These are phyloP conservation scores for Auanema sp. DNA, from an alignment of 2,888 invertebrate species.

Conservation along the genomic window DNA sequence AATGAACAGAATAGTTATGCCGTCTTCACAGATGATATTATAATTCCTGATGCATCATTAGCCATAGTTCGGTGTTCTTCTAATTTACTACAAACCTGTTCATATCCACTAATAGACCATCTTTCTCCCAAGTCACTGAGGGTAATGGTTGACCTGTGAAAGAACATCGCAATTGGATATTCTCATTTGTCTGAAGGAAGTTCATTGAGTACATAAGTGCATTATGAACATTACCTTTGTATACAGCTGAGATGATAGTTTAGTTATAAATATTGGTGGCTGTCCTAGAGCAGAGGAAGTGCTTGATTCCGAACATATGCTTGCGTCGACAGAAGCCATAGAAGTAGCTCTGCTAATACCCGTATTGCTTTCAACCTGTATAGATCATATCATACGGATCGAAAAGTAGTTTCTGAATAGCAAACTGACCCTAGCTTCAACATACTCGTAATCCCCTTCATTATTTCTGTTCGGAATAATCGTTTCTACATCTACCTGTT, in stretches of 20 bases:
- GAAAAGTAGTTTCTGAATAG: background rate
- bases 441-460: background rate
- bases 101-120: conserved; percentile 40
- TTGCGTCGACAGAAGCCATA: conserved; percentile 18
- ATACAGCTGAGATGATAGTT: conserved; percentile 25
- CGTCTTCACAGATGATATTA: conserved; percentile 55
- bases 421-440: background rate
- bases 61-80: background rate
- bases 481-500: conserved; percentile 17
- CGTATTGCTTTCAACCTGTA: conserved; percentile 9
- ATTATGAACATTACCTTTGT: conserved; percentile 15
- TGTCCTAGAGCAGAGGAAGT: conserved; percentile 25
- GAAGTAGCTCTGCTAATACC: conserved; percentile 10
- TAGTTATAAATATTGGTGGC: conserved; percentile 23
- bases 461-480: background rate
- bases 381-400: background rate
- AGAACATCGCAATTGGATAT: conserved; percentile 37
- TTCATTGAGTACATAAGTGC: background rate
- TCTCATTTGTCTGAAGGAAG: conserved; percentile 26
- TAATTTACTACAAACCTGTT: conserved; percentile 21
- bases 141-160: conserved; percentile 51
- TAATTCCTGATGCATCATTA: conserved; percentile 33
- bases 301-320: conserved; percentile 22
- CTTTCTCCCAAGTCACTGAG: conserved; percentile 49
- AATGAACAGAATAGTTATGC: conserved; percentile 51